Evolutionary conservation across 2,888 invertebrate species (phyloP).

Genomic region (Vesta saturnalis): DNA sequence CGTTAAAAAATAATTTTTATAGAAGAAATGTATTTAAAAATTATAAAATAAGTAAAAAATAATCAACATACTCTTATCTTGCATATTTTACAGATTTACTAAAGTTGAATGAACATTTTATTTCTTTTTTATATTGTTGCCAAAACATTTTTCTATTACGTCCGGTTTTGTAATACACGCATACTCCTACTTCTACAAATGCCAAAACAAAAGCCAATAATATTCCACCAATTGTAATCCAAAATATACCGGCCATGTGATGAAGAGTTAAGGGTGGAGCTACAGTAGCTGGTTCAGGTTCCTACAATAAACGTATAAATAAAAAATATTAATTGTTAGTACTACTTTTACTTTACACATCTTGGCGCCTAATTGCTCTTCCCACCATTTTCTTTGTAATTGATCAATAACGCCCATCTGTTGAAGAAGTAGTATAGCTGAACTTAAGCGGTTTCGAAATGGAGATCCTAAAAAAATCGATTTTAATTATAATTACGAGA

Average conservation of each 20-base stretch:
- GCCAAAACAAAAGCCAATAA: conserved; percentile 72
- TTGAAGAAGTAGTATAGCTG: conserved; percentile 77
- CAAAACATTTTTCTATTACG: conserved; percentile 68
- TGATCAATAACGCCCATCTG: conserved; percentile 76
- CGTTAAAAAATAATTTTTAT: too few species aligned
- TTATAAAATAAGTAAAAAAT: too few species aligned
- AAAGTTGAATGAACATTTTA: conserved; percentile 75
- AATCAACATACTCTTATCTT: not conserved
- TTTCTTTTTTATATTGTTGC: conserved; percentile 72
- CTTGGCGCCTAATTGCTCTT: conserved; percentile 73
- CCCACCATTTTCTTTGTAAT: conserved; percentile 84
- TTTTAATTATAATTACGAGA: too few species aligned
- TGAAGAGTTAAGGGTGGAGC: conserved; percentile 68
- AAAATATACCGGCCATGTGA: conserved; percentile 84
- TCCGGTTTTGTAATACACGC: conserved; percentile 55
- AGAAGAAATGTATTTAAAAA: too few species aligned
- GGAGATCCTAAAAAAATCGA: conserved; percentile 64
- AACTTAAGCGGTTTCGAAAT: conserved; percentile 74
- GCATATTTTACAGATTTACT: conserved; percentile 44
- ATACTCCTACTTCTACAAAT: conserved; percentile 73
- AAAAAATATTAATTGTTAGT: not conserved
- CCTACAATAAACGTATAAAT: conserved; percentile 34
- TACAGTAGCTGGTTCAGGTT: conserved; percentile 40
- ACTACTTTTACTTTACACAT: conserved; percentile 66
- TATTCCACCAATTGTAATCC: conserved; percentile 75